Percentiles rank a stretch among this genome's conserved stretches.
Conservation (phyloP, 2,797 vertebrate genomes). For the Sylvia borin region DNA sequence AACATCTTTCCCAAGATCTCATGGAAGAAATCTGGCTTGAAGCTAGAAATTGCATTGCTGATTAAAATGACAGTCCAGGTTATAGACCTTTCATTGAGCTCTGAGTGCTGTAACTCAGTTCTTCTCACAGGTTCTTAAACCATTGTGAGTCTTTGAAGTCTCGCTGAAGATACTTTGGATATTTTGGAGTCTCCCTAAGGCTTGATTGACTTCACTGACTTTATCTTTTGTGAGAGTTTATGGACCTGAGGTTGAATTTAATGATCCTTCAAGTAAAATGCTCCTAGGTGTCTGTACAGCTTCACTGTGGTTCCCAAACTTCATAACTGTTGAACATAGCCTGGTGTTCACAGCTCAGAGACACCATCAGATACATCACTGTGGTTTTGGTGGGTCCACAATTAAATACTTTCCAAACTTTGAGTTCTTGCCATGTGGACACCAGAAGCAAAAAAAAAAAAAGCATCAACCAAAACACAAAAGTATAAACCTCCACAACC, state of each 20-base stretch:
- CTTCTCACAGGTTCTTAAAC: background rate
- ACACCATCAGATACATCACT: background rate
- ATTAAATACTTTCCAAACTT: background rate
- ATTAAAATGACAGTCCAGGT: background rate
- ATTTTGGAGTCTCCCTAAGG: background rate
- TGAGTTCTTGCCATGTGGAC: background rate
- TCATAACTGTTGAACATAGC: background rate
- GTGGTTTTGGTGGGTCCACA: background rate
- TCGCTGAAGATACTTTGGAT: background rate
- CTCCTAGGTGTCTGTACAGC: background rate
- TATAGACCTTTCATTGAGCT: background rate
- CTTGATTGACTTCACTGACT: background rate
- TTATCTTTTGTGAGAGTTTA: background rate
- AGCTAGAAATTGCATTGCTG: background rate
- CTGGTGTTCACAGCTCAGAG: background rate
- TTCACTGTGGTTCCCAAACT: background rate
- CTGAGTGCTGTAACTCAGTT: background rate
- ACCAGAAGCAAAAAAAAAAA: background rate
- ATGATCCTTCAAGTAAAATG: background rate
- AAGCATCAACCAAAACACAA: accelerated
- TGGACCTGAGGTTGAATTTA: background rate
- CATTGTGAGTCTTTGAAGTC: background rate
- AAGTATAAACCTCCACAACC: background rate
- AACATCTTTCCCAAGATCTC: background rate
- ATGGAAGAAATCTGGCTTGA: background rate